Base-by-base conservation (phyloP, 23 tunicate species). In the Oikopleura dioica region DNA sequence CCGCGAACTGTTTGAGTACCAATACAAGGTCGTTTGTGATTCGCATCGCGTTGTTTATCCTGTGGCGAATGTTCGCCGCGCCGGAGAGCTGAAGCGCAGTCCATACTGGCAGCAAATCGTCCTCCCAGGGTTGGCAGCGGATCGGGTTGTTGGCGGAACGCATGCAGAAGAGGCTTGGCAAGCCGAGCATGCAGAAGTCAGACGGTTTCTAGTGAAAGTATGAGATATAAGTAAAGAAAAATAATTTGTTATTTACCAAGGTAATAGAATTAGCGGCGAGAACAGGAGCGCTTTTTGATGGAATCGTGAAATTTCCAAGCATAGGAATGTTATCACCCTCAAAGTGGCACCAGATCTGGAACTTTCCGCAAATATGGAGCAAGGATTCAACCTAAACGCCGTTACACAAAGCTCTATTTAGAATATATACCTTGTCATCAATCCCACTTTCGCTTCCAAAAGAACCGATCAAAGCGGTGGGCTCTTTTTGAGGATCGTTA, bases 71-170 rank as follows among this genome's bases (percentile, higher is more conserved):
- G 26, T 63, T 63, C 4, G 16, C 30, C 33, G 72, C 72, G 29
- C 72, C 72, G 2, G 72, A 63, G 29, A 63, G 33, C 26, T 63
- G 72, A 24, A 63, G 33, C 5, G 72, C 72, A 2, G 72, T 31
- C 72, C 72, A 63, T 2, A 63, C 72, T 28, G 72, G 72, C 32
- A 63, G 30, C 2, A 63, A 31, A 12, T 63, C 72, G 33, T 63
- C 72, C 33, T 63, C 72, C 72, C 72, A 63, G 4, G 72, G 72
- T 28, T 63, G 72, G 26, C 72, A 63, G 16, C 72, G 16, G 33
- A 63, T 63, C 4, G 72, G 30, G 33, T 63, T 23, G 2, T 23
- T 12, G 2, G 72, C 26, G 4, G 72, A 63, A 4, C 72, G 29
- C 72, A 63, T 63, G 26, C 72, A 63, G 33, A 63, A 63, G 33